Conservation (phyloP, 2,797 vertebrate species). For the Platalea minor region DNA sequence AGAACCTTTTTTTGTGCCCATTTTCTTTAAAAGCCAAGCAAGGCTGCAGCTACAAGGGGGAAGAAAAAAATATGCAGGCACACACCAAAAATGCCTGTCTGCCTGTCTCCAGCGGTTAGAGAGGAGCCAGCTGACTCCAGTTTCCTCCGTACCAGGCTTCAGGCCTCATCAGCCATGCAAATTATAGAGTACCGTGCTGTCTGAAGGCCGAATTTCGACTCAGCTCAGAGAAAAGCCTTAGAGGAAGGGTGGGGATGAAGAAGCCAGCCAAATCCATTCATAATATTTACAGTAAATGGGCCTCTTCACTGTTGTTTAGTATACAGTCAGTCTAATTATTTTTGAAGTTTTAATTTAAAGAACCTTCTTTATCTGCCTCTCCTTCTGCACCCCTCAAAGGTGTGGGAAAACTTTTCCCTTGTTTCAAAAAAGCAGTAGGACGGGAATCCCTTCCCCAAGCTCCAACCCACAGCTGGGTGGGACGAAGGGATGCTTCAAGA, state of each 20-base stretch:
- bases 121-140: slow-evolving; percentile 71
- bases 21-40: too few species aligned
- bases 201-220: slow-evolving; percentile 74
- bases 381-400: slow-evolving; percentile 25
- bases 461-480: neutral
- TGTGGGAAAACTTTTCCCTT: slow-evolving; percentile 55
- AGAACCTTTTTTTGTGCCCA: too few species aligned
- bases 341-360: slow-evolving; percentile 67
- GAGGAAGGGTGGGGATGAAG: slow-evolving; percentile 79
- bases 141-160: slow-evolving; percentile 75
- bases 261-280: slow-evolving; percentile 79
- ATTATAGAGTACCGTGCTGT: slow-evolving; percentile 77
- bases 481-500: neutral
- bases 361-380: slow-evolving; percentile 40
- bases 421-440: slow-evolving; percentile 18
- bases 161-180: slow-evolving; percentile 81
- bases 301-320: slow-evolving; percentile 73
- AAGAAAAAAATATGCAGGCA: neutral
- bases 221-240: slow-evolving; percentile 72
- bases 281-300: slow-evolving; percentile 82
- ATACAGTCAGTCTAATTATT: slow-evolving; percentile 69
- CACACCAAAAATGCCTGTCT: slow-evolving; percentile 72
- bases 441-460: slow-evolving; percentile 14
- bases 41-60: too few species aligned
- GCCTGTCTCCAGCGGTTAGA: slow-evolving; percentile 74